These are phyloP conservation scores for Drosophila limbata DNA, from an alignment of 2,888 invertebrate species.

Conservation along the genomic window DNA sequence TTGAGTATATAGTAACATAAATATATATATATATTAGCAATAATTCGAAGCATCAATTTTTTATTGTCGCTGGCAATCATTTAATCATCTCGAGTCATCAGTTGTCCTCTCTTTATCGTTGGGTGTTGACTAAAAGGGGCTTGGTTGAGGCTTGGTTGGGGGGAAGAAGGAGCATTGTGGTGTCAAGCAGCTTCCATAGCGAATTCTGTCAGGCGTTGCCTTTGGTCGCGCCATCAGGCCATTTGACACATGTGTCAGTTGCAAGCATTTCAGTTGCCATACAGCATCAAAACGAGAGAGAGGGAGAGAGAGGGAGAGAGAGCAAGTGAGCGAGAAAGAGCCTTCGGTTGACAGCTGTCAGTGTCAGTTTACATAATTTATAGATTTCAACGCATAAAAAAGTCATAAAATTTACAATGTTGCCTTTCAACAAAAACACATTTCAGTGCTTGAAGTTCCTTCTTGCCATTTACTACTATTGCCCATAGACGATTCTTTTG, in stretches of 20 bases:
- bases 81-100: slow-evolving; percentile 80
- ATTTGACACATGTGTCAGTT: slow-evolving; percentile 81
- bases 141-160: neutral
- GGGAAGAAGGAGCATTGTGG: neutral
- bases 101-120: slow-evolving; percentile 41
- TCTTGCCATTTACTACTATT: neutral
- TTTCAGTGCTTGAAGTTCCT: slow-evolving; percentile 21
- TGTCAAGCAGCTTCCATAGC: slow-evolving; percentile 30
- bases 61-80: slow-evolving; percentile 77
- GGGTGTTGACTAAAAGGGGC: neutral
- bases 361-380: slow-evolving; percentile 81
- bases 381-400: slow-evolving; percentile 81
- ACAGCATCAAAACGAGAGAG: neutral
- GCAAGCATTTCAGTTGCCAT: slow-evolving; percentile 64
- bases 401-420: slow-evolving; percentile 81
- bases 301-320: neutral
- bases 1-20: neutral
- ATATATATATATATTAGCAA: slow-evolving; percentile 61
- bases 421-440: slow-evolving; percentile 79
- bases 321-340: slow-evolving; percentile 12
- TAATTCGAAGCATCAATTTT: slow-evolving; percentile 77
- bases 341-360: slow-evolving; percentile 75
- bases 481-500: slow-evolving; percentile 49
- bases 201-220: slow-evolving; percentile 51
- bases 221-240: slow-evolving; percentile 59